Evolutionary conservation across 2,113 vertebrate genomes (phyloP).

Genomic region (Micromys minutus): DNA sequence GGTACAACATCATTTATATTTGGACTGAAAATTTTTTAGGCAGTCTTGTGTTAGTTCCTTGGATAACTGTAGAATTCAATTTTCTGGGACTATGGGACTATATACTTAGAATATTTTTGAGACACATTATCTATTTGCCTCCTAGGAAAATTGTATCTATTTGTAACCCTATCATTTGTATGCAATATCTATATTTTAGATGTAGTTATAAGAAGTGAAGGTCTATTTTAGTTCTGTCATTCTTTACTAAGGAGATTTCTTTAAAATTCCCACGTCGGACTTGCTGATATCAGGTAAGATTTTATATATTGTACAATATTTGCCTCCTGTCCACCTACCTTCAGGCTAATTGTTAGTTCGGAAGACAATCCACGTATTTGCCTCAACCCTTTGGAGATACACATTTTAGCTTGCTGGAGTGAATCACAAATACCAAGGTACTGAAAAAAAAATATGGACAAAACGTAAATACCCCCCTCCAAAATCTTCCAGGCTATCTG

Average conservation of each 20-base stretch:
- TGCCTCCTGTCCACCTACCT: conserved; percentile 5
- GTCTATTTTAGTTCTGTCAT: background rate
- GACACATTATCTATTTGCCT: background rate
- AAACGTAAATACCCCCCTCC: conserved; percentile 41
- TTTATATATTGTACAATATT: conserved; percentile 26
- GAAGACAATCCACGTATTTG: background rate
- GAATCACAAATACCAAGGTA: conserved; percentile 39
- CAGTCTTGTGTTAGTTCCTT: background rate
- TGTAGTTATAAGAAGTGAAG: background rate
- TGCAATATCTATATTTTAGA: conserved; percentile 21
- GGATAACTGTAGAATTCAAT: conserved; percentile 21
- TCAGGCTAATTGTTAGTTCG: conserved; percentile 47
- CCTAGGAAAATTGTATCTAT: background rate
- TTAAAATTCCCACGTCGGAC: background rate
- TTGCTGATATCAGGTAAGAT: conserved; percentile 10
- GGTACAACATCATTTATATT: background rate
- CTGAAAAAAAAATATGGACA: conserved; percentile 19
- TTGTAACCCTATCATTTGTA: background rate
- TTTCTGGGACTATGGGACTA: background rate
- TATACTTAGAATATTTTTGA: conserved; percentile 12
- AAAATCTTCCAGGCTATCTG: background rate
- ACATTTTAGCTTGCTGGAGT: background rate
- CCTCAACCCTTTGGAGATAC: background rate
- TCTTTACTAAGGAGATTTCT: conserved; percentile 23
- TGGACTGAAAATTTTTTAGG: conserved; percentile 1